A percentile compares a stretch with the other conserved stretches of the same genome.
Evolutionary conservation across 2,888 invertebrate genomes (phyloP).

Genomic region (Steinernema scapterisci): DNA sequence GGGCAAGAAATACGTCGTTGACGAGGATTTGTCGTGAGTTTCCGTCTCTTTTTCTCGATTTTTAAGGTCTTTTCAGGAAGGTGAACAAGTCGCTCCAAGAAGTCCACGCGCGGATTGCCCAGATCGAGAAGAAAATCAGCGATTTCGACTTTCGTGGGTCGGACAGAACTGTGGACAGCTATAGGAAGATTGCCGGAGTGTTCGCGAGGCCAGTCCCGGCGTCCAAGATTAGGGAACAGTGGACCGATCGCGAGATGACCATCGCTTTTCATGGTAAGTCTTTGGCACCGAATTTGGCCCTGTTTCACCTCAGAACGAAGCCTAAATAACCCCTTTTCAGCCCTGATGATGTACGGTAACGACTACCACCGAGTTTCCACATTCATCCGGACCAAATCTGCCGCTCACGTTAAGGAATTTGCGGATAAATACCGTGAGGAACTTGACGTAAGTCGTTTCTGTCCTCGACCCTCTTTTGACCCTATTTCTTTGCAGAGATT

Average conservation of each 20-base stretch:
- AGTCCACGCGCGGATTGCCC: not conserved
- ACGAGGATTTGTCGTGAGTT: not conserved
- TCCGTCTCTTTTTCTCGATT: not conserved
- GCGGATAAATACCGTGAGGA: conserved; percentile 6
- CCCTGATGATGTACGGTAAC: not conserved
- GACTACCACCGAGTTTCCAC: not conserved
- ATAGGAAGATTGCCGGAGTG: not conserved
- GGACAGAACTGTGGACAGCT: not conserved
- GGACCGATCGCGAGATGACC: conserved; percentile 24
- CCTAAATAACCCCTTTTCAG: not conserved
- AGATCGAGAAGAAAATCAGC: not conserved
- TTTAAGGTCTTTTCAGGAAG: not conserved
- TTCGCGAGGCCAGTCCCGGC: not conserved
- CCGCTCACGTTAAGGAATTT: not conserved
- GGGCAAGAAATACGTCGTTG: conserved; percentile 6
- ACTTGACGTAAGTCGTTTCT: not conserved
- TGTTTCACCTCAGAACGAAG: not conserved
- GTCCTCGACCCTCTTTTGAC: not conserved
- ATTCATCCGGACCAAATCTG: not conserved
- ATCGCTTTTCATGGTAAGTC: conserved; percentile 16
- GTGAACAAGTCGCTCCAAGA: not conserved
- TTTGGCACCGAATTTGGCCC: not conserved
- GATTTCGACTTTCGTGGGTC: not conserved
- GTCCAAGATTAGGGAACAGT: not conserved
- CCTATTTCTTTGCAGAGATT: not conserved